phyloP scores from a whole-genome alignment of 2,113 vertebrate genomes.

The Prietella phreatophila region DNA sequence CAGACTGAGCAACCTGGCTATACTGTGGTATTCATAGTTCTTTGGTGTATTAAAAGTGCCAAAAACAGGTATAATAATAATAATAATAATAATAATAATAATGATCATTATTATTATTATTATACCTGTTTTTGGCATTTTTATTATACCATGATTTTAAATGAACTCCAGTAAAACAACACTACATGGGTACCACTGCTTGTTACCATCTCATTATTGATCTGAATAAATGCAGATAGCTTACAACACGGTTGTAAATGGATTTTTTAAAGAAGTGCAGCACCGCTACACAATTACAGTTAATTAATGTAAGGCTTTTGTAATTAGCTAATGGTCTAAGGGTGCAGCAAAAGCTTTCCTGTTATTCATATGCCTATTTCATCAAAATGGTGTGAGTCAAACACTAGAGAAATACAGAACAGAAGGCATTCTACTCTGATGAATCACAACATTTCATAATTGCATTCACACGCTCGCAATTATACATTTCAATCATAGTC shows the following conservation, averaged over 20 bases:
- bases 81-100: background rate
- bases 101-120: background rate
- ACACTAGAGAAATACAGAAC: background rate
- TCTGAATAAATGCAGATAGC: background rate
- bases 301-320: conserved; percentile 19
- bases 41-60: background rate
- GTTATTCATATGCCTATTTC: conserved; percentile 3
- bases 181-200: background rate
- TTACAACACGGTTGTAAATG: background rate
- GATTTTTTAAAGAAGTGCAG: background rate
- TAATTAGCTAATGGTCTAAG: conserved; percentile 30
- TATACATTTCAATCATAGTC: conserved; percentile 14
- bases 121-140: no score
- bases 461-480: background rate
- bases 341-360: conserved; percentile 6
- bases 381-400: background rate
- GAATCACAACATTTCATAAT: conserved; percentile 6
- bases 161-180: background rate
- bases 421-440: conserved; percentile 16
- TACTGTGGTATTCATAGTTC: background rate
- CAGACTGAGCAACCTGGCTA: background rate
- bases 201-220: conserved; percentile 1
- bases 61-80: background rate
- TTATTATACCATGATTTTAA: background rate
- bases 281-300: background rate